phyloP scores from a whole-genome alignment of 2,113 vertebrate species.

The Furnarius figulus region DNA sequence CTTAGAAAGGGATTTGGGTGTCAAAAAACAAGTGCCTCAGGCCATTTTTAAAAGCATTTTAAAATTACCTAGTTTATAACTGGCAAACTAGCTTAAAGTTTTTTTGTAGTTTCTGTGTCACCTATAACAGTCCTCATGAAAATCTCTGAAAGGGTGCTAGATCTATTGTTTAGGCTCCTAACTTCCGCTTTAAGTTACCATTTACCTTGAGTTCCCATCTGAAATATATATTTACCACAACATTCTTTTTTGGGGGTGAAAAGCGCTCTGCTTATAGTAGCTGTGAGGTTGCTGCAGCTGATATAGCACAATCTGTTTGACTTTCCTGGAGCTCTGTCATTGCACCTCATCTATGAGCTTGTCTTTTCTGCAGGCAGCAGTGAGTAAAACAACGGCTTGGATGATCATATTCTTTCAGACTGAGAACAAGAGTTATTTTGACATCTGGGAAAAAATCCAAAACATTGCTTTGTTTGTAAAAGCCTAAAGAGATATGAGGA shows the following conservation, averaged over 20 bases:
- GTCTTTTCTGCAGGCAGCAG: neutral
- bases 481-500: neutral
- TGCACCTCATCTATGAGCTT: neutral
- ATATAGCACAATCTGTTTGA: neutral
- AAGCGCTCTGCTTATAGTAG: neutral
- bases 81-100: fast-evolving
- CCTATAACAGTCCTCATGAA: neutral
- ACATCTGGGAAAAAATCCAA: neutral
- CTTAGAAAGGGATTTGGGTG: neutral
- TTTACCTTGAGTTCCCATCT: neutral
- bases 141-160: neutral
- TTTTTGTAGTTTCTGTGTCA: neutral
- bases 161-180: neutral
- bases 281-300: neutral
- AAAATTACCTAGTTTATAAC: neutral
- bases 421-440: neutral
- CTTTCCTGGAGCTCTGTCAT: neutral
- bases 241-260: neutral
- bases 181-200: neutral
- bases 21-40: neutral
- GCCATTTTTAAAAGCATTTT: neutral
- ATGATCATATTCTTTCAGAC: neutral
- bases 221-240: neutral
- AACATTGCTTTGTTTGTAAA: neutral
- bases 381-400: neutral